Conservation (phyloP, 1,140 invertebrate species). For the Drosophila ercepeae region DNA sequence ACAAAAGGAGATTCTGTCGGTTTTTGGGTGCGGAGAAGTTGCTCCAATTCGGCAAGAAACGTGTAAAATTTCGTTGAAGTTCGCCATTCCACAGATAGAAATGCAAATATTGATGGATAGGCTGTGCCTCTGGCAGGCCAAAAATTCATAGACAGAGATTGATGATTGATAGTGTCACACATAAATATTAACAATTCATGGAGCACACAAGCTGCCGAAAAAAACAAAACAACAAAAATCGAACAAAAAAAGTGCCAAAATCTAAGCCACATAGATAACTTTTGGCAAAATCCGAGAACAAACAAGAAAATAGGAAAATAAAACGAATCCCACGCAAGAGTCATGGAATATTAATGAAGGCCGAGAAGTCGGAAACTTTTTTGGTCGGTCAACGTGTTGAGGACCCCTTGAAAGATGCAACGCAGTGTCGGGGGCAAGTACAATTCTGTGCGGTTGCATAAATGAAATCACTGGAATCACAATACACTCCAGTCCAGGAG, state of each 20-base stretch:
- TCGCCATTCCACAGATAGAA: conserved; percentile 32
- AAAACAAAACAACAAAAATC: conserved; percentile 12
- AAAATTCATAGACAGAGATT: conserved; percentile 53
- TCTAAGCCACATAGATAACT: conserved; percentile 3
- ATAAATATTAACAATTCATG: conserved; percentile 78
- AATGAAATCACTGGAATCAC: conserved; percentile 23
- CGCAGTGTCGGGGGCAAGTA: conserved; percentile 5
- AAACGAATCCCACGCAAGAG: conserved; percentile 60
- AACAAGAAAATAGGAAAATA: conserved; percentile 32
- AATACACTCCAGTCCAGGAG: conserved; percentile 12
- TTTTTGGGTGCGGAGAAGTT: conserved; percentile 1
- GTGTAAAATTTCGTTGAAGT: conserved; percentile 36
- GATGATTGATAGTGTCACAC: conserved; percentile 73
- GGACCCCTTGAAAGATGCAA: conserved; percentile 38
- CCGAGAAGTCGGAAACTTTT: conserved; percentile 16
- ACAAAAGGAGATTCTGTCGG: conserved; percentile 10
- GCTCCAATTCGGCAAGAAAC: conserved; percentile 34
- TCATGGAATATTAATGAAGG: conserved; percentile 70
- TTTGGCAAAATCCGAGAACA: conserved; percentile 18
- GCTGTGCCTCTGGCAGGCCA: conserved; percentile 16
- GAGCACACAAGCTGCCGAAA: conserved; percentile 53
- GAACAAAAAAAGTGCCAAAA: conserved; percentile 19
- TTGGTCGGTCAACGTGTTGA: conserved; percentile 46
- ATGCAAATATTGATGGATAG: conserved; percentile 72
- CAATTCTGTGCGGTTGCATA: conserved; percentile 32